Conservation (phyloP, 2,113 vertebrate species). For the Boulengeromyrus knoepffleri region DNA sequence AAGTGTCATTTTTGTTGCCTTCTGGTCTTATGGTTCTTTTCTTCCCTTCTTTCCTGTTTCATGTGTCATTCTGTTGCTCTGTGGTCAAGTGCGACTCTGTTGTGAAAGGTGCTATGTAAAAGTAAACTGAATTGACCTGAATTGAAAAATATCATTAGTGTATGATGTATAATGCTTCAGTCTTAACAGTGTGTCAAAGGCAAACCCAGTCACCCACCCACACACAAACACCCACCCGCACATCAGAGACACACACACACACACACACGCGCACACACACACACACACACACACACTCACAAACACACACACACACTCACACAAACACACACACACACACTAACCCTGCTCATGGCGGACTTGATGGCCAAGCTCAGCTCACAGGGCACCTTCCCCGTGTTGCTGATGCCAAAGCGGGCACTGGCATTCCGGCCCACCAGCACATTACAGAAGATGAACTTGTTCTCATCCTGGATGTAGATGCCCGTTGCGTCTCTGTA, state of each 20-base stretch:
- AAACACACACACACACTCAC: neutral
- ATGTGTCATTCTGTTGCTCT: neutral
- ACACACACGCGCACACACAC: neutral
- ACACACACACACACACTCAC: slow-evolving; percentile 14
- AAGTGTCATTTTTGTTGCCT: neutral
- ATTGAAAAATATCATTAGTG: neutral
- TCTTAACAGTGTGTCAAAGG: neutral
- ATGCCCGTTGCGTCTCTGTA: slow-evolving; percentile 51
- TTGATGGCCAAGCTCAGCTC: slow-evolving; percentile 59
- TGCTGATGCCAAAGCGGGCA: slow-evolving; percentile 77
- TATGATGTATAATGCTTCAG: neutral
- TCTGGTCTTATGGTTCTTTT: neutral
- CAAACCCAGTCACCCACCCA: neutral
- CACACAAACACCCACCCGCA: neutral
- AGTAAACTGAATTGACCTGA: neutral
- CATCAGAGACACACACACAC: neutral
- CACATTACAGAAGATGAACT: slow-evolving; percentile 74
- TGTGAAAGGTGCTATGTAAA: neutral
- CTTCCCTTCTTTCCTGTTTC: neutral
- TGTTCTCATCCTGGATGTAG: slow-evolving; percentile 76
- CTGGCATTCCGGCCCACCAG: slow-evolving; percentile 59
- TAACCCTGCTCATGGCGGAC: slow-evolving; percentile 61
- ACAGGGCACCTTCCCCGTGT: slow-evolving; percentile 66
- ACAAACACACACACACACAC: neutral
- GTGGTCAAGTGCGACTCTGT: neutral